These are phyloP conservation scores for Cenopis cana DNA, from an alignment of 2,888 invertebrate genomes.

Conservation along the genomic window DNA sequence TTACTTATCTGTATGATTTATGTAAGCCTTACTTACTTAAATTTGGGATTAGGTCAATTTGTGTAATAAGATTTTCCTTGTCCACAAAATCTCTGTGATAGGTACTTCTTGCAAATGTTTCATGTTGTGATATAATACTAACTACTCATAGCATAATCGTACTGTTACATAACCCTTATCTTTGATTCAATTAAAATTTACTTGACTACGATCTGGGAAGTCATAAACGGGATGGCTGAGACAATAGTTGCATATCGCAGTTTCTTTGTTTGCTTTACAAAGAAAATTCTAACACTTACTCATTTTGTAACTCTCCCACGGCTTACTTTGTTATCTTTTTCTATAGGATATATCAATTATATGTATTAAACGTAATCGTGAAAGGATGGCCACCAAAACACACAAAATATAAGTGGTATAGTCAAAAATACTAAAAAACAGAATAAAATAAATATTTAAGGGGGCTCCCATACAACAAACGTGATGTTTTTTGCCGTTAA, in stretches of 20 bases:
- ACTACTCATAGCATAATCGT: not conserved
- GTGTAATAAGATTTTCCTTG: too few species aligned
- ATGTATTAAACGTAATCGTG: not conserved
- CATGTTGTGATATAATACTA: not conserved
- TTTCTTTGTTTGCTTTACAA: constrained; percentile 19
- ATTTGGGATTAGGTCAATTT: too few species aligned
- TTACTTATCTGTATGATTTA: not conserved
- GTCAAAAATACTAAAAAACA: too few species aligned
- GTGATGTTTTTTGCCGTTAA: too few species aligned
- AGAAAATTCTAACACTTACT: constrained; percentile 7
- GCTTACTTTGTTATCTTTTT: constrained; percentile 11
- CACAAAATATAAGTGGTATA: too few species aligned
- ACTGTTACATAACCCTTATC: not conserved
- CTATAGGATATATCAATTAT: not conserved
- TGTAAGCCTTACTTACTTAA: too few species aligned
- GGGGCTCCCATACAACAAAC: too few species aligned
- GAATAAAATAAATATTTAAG: too few species aligned
- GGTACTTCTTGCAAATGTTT: not conserved
- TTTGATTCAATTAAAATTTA: not conserved
- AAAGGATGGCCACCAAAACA: too few species aligned
- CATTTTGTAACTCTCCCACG: constrained; percentile 3
- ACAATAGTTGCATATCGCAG: not conserved
- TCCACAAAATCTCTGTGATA: too few species aligned
- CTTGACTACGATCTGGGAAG: not conserved
- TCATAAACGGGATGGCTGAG: not conserved